phyloP scores from a whole-genome alignment of 2,113 vertebrate species.

The Sinocyclocheilus anshuiensis region DNA sequence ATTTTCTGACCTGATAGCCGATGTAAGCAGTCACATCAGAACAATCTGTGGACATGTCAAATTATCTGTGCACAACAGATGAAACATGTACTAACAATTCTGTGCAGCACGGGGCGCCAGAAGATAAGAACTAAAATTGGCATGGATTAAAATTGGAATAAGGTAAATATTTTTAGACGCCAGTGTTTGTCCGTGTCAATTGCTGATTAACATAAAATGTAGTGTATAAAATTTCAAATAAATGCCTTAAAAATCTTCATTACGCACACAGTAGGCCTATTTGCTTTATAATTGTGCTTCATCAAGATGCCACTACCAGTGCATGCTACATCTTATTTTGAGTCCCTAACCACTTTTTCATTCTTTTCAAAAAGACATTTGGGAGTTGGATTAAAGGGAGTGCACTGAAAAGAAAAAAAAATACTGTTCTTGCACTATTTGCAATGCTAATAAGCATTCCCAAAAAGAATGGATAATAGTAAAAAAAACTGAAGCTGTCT shows the following conservation, averaged over 20 bases:
- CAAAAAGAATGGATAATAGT: background rate
- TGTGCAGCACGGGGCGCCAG: background rate
- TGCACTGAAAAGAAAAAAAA: background rate
- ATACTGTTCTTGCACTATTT: background rate
- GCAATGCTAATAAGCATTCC: slow-evolving; percentile 35
- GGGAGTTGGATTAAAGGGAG: background rate
- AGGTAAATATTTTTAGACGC: background rate
- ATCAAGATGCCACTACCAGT: background rate
- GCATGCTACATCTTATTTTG: background rate
- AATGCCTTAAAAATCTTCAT: background rate
- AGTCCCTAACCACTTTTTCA: background rate
- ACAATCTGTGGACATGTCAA: too few relatives aligned
- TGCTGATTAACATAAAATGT: background rate
- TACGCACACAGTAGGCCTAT: background rate
- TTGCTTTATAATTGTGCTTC: background rate
- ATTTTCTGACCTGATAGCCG: too few relatives aligned
- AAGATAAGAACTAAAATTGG: background rate
- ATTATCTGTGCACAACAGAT: too few relatives aligned
- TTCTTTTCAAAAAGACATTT: background rate
- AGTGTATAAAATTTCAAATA: background rate
- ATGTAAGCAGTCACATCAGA: too few relatives aligned
- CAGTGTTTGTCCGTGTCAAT: background rate
- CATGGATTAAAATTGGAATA: background rate
- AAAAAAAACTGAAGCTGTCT: too few relatives aligned
- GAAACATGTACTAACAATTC: background rate